phyloP scores from a whole-genome alignment of 64 coral and sea anemone genomes.

The Stichodactyla mertensii region DNA sequence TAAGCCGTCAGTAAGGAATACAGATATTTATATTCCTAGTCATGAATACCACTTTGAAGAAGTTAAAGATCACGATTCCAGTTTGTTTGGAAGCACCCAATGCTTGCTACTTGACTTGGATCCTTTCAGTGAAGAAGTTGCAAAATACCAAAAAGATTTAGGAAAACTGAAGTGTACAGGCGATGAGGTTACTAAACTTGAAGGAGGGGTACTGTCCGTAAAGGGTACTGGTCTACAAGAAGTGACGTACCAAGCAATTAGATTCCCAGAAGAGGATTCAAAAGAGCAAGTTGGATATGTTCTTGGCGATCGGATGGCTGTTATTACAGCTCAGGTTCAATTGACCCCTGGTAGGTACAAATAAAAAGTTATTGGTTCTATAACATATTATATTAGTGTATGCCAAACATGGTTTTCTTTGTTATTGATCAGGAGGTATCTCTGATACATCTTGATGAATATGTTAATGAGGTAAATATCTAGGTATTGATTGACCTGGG shows the following conservation, averaged over 20 bases:
- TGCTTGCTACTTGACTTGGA: conserved; percentile 45
- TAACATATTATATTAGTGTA: too few relatives aligned
- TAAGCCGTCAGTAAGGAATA: not conserved
- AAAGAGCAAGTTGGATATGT: conserved; percentile 27
- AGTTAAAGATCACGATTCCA: not conserved
- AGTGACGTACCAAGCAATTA: conserved; percentile 34
- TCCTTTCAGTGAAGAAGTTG: conserved; percentile 26
- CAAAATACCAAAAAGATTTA: conserved; percentile 36
- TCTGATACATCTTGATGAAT: too few relatives aligned
- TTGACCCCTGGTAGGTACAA: conserved; percentile 38
- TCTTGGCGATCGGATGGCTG: conserved; percentile 27
- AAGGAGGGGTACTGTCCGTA: conserved; percentile 23
- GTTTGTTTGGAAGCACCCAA: conserved; percentile 35
- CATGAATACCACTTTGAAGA: not conserved
- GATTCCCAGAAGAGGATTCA: conserved; percentile 11
- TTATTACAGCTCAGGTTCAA: conserved; percentile 16
- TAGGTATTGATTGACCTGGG: too few relatives aligned
- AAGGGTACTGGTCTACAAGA: conserved; percentile 55
- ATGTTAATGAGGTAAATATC: too few relatives aligned
- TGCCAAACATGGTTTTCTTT: too few relatives aligned
- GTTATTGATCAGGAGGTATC: too few relatives aligned
- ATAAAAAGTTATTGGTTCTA: too few relatives aligned
- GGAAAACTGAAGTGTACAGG: conserved; percentile 42
- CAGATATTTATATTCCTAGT: not conserved
- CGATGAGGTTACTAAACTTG: conserved; percentile 22